Percentiles rank a stretch among this genome's conserved stretches.
Evolutionary conservation across 2,888 invertebrate species (phyloP).

Genomic region (Cerceris ruficornis): DNA sequence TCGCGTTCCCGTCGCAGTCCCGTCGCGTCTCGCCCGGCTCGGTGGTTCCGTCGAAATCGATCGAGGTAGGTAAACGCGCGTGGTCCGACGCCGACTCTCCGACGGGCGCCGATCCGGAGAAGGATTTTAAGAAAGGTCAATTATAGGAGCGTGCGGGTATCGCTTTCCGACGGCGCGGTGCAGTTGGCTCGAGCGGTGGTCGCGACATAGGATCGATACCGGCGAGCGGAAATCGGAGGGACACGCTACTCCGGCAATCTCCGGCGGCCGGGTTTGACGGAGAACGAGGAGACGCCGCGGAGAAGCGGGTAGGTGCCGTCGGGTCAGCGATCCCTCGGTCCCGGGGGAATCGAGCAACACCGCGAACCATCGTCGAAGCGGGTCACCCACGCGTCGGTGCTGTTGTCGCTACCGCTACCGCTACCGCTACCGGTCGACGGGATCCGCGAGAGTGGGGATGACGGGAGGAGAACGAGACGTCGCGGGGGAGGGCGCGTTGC

Average conservation of each 20-base stretch:
- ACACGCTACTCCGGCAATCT: too few species aligned
- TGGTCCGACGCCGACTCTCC: neutral
- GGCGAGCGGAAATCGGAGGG: neutral
- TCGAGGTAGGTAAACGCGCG: neutral
- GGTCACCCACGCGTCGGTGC: conserved; percentile 32
- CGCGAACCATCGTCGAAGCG: neutral
- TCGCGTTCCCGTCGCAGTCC: neutral
- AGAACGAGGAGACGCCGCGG: neutral
- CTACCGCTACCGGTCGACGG: neutral
- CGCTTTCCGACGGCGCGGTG: neutral
- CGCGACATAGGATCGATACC: conserved; percentile 69
- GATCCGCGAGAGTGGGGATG: neutral
- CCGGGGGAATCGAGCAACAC: too few species aligned
- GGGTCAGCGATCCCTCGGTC: too few species aligned
- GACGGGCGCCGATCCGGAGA: neutral
- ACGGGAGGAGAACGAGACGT: neutral
- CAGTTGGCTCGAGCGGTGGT: conserved; percentile 44
- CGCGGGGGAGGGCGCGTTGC: neutral
- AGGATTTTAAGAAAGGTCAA: neutral
- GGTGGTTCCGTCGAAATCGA: neutral
- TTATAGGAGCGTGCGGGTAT: too few species aligned
- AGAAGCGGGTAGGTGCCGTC: neutral
- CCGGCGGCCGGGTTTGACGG: neutral
- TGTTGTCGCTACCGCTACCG: neutral
- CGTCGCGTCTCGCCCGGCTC: neutral